Base-by-base conservation (phyloP, 2,113 vertebrate genomes). In the Syngnathus floridae region DNA sequence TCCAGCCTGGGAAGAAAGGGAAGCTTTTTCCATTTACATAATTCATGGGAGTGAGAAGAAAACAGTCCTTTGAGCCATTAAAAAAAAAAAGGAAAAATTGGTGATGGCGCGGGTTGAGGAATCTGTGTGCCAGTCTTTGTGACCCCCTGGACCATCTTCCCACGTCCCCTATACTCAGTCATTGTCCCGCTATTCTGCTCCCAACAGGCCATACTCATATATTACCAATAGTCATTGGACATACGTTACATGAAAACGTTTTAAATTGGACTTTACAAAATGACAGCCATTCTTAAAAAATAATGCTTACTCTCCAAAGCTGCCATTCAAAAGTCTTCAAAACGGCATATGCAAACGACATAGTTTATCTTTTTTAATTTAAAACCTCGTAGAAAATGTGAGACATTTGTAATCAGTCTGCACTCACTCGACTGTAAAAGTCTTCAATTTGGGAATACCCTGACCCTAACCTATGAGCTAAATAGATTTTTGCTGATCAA, bases 91-190 rank as follows among this genome's bases (percentile, higher is more conserved):
- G n/a, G 26, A 74, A 75, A 74, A 69, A 76, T 74, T 75, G 69
- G 26, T 26, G 72, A 79, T 77, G 79, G 70, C 72, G 70, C 66
- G 80, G 76, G 73, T 41, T 41, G 68, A 69, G 74, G 71, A 69
- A 60, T 73, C 84, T 95, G 91, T 93, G 93, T 94, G 88, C 92
- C 91, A 88, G 81, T 90, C 93, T 95, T 94, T 98, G 94, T 96
- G 90, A 56, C 90, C 82, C 69, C 14, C 3, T 4, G 66, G 69
- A 78, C 77, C 73, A 83, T 84, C 81, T 81, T 82, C 81, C 45
- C 38, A 36, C 54, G 68, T 64, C 54, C 70, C 79, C 63, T 70
- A 84, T 84, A 85, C 82, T 66, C 82, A 81, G 57, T 87, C 85
- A 91, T 94, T 92, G 93, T 94, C 91, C 90, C 88, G 16, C 83